phyloP scores from a whole-genome alignment of 30 jellyfish, hydroid and myxozoan species.

The Euphysa ruthae region DNA sequence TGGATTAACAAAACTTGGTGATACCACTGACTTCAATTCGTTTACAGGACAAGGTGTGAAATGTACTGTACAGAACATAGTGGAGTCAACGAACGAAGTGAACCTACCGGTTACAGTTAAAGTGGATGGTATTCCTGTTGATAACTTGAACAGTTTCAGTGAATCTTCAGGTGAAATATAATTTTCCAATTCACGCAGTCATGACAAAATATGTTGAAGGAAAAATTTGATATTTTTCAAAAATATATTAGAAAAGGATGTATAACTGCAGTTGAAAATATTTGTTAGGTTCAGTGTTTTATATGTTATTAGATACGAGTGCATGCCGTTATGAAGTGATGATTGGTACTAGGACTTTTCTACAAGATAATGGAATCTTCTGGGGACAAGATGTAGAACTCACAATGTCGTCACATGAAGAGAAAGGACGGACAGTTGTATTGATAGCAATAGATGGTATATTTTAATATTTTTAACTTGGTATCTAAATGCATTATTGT shows the following conservation, averaged over 20 bases:
- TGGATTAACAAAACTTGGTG: constrained; percentile 22
- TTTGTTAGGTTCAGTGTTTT: too few relatives aligned
- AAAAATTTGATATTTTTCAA: neutral
- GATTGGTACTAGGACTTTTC: constrained; percentile 25
- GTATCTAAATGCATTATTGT: too few relatives aligned
- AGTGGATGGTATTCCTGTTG: constrained; percentile 13
- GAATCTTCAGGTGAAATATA: neutral
- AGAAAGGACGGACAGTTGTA: constrained; percentile 83
- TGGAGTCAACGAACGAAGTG: neutral
- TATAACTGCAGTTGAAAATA: too few relatives aligned
- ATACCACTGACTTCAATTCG: constrained; percentile 11
- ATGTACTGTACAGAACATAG: constrained; percentile 23
- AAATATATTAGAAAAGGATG: neutral
- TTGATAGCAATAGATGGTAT: constrained; percentile 48
- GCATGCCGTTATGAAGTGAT: constrained; percentile 7
- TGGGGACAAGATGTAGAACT: constrained; percentile 38
- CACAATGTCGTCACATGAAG: constrained; percentile 42
- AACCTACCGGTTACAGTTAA: constrained; percentile 13
- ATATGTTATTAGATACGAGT: too few relatives aligned
- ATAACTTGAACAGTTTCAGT: neutral
- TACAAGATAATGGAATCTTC: constrained; percentile 2
- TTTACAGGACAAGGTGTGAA: constrained; percentile 37
- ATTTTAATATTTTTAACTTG: too few relatives aligned
- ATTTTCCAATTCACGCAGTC: neutral
- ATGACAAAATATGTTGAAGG: neutral